These are phyloP conservation scores for Keiferia lycopersicella DNA, from an alignment of 2,888 invertebrate genomes.

Conservation along the genomic window DNA sequence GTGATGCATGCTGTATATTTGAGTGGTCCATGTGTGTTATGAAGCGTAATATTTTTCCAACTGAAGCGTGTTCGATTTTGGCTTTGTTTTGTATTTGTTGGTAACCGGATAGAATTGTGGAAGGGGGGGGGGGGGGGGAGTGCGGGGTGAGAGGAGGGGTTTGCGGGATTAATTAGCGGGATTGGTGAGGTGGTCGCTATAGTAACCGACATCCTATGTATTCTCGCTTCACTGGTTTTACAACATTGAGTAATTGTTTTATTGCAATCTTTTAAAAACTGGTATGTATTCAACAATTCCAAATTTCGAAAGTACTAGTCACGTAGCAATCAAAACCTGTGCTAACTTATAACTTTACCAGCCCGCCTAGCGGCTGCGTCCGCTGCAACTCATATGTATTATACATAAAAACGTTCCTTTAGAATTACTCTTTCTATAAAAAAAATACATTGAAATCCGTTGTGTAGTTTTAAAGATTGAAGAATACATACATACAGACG, in stretches of 20 bases:
- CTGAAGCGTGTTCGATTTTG: conserved; percentile 12
- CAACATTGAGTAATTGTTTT: background rate
- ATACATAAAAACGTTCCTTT: too few species aligned
- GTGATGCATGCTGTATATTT: background rate
- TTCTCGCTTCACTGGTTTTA: conserved; percentile 19
- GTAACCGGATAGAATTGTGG: conserved; percentile 12
- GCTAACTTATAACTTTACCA: too few species aligned
- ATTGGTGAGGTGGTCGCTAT: conserved; percentile 20
- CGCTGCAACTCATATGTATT: too few species aligned
- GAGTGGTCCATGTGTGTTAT: background rate
- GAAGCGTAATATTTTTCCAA: background rate
- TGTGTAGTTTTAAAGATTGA: too few species aligned
- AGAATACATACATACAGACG: too few species aligned
- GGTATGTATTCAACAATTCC: background rate
- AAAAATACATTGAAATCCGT: too few species aligned
- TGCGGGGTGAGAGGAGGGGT: background rate
- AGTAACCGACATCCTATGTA: conserved; percentile 14
- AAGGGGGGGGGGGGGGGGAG: background rate
- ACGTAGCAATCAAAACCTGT: too few species aligned
- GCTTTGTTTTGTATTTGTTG: conserved; percentile 14
- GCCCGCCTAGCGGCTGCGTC: too few species aligned
- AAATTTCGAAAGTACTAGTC: too few species aligned
- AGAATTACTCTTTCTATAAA: too few species aligned
- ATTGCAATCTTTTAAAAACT: background rate
- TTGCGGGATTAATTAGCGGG: conserved; percentile 25